A percentile compares a stretch with the other conserved stretches of the same genome.
Evolutionary conservation across 2,113 vertebrate species (phyloP).

Genomic region (Syngnathoides biaculeatus): DNA sequence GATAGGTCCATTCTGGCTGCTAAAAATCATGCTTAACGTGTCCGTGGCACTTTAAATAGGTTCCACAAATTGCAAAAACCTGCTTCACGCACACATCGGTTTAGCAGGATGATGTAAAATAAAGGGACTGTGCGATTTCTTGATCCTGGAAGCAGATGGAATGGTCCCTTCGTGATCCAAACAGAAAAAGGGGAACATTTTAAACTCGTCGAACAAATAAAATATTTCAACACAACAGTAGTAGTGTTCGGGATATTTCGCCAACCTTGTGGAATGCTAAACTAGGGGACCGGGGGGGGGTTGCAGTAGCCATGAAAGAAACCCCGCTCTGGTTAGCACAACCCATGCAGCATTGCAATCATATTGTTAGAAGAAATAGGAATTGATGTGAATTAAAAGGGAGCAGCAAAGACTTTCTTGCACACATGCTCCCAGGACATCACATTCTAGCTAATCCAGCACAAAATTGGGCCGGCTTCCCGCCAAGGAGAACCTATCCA

Average conservation of each 20-base stretch:
- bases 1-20: no score
- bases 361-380: neutral
- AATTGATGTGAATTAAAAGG: constrained; percentile 14
- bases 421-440: constrained; percentile 35
- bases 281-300: neutral
- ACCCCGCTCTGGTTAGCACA: neutral
- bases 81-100: no score
- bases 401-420: constrained; percentile 20
- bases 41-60: no score
- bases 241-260: neutral
- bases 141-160: neutral
- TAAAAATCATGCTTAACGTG: no score
- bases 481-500: constrained; percentile 57
- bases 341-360: neutral
- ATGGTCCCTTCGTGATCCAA: neutral
- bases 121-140: neutral
- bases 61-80: neutral
- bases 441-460: constrained; percentile 50
- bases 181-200: neutral
- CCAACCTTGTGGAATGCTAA: neutral
- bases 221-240: neutral
- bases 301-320: neutral
- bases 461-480: constrained; percentile 45
- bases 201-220: neutral
- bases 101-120: neutral